Percentiles rank a stretch among this genome's conserved stretches.
Evolutionary conservation across 2,888 invertebrate species (phyloP).

Genomic region (Sicus ferrugineus): DNA sequence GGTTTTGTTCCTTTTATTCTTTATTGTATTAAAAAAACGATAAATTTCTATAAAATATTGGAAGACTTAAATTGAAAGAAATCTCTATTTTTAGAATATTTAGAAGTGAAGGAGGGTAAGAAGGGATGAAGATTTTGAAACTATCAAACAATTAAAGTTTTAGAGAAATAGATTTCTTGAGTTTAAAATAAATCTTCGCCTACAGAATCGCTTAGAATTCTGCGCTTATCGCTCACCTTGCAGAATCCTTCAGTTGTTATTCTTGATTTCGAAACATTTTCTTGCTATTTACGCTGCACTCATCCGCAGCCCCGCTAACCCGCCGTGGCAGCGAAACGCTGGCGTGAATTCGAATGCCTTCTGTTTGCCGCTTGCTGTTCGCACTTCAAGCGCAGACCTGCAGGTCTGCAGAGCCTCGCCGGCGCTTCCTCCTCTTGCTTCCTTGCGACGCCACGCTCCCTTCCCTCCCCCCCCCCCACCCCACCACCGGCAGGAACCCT

Average conservation of each 20-base stretch:
- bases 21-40: no score
- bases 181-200: no score
- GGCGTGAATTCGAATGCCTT: conserved; percentile 1
- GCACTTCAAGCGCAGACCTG: background rate
- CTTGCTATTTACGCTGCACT: conserved; percentile 17
- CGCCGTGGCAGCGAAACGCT: background rate
- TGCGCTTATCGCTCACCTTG: background rate
- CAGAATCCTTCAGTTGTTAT: conserved; percentile 9
- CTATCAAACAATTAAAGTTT: no score
- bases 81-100: no score
- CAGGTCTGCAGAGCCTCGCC: background rate
- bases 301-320: background rate
- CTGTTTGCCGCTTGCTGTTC: background rate
- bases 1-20: no score
- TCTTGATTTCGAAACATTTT: conserved; percentile 13
- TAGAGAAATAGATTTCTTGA: no score
- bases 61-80: no score
- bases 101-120: no score
- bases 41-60: no score
- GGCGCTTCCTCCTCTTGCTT: background rate
- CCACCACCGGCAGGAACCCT: background rate
- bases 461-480: background rate
- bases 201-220: no score
- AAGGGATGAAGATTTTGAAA: no score
- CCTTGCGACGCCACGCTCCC: background rate